These are phyloP conservation scores for Hexactinellida sp. DNA, from an alignment of 37 sponge, comb jelly and placozoan genomes.

Conservation along the genomic window DNA sequence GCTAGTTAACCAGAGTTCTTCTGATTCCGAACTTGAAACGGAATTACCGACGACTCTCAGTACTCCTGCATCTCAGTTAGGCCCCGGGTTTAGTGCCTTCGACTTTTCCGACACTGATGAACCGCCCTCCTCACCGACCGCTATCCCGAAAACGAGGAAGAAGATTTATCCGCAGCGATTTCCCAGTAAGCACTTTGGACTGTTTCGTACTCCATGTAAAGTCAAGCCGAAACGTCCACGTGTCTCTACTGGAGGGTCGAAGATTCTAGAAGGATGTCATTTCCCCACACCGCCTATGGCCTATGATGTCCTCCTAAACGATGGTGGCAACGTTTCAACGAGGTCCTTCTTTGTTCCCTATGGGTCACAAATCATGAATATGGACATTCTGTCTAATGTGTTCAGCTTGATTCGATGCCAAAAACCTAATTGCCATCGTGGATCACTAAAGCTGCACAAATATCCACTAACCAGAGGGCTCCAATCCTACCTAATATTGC, in stretches of 20 bases:
- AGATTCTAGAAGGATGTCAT: not conserved
- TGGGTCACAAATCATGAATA: not conserved
- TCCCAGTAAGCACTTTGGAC: too few species aligned
- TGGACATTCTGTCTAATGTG: not conserved
- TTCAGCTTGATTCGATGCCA: not conserved
- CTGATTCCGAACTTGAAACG: not conserved
- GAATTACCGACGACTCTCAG: not conserved
- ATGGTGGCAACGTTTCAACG: not conserved
- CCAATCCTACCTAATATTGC: not conserved
- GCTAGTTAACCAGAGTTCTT: too few species aligned
- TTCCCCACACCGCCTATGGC: not conserved
- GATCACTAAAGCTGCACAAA: not conserved
- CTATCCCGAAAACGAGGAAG: too few species aligned
- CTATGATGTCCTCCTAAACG: not conserved
- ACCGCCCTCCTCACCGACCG: too few species aligned
- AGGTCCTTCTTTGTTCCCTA: not conserved
- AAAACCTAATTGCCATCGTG: not conserved
- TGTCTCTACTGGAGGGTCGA: not conserved
- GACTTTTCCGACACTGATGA: too few species aligned
- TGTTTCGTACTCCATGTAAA: not conserved
- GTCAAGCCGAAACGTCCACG: not conserved
- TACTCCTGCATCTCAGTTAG: not conserved
- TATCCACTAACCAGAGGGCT: not conserved
- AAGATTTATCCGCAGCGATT: too few species aligned
- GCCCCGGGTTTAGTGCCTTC: too few species aligned